Percentiles rank a stretch among this genome's conserved stretches.
phyloP scores from a whole-genome alignment of 2,113 vertebrate genomes.

The Sigmodon hispidus region DNA sequence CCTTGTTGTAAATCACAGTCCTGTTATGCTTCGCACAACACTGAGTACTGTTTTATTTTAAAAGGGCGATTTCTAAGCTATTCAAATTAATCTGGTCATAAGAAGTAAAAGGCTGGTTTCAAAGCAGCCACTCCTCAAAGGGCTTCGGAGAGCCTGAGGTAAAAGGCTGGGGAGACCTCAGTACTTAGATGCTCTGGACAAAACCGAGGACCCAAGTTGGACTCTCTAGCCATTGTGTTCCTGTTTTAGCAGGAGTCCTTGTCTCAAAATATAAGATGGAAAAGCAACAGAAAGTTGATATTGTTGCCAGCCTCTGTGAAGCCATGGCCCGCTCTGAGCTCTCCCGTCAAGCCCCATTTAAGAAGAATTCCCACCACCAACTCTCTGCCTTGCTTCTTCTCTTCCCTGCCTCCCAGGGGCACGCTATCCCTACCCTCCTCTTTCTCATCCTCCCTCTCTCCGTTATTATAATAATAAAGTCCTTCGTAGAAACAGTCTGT shows the following conservation, averaged over 20 bases:
- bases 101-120: no score
- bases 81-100: not conserved
- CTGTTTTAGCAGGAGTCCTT: not conserved
- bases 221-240: not conserved
- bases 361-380: no score
- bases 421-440: no score
- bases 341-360: no score
- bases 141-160: not conserved
- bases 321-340: no score
- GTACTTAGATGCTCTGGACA: not conserved
- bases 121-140: not conserved
- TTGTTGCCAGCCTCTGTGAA: no score
- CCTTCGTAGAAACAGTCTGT: no score
- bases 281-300: not conserved
- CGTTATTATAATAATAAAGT: no score
- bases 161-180: not conserved
- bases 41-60: not conserved
- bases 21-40: not conserved
- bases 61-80: not conserved
- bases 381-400: no score
- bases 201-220: rapidly evolving
- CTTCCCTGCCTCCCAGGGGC: no score
- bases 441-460: no score
- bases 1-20: not conserved
- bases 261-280: not conserved